These are phyloP conservation scores for Daubentonia madagascariensis DNA, from an alignment of 2,113 vertebrate species.

Conservation along the genomic window DNA sequence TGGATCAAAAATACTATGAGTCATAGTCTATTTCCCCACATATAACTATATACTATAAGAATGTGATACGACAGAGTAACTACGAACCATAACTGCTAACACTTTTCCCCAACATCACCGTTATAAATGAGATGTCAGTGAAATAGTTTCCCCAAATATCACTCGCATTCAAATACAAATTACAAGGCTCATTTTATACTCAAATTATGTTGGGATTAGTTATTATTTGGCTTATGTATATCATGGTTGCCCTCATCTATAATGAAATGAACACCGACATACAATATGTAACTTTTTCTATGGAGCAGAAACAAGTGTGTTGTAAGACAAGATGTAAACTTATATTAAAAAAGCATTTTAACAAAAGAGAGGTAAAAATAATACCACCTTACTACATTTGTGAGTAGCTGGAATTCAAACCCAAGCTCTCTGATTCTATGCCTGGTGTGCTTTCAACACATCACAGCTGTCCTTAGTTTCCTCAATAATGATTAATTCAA, in stretches of 20 bases:
- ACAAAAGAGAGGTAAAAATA: constrained; percentile 10
- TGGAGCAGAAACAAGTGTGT: background rate
- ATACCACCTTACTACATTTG: background rate
- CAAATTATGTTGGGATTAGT: background rate
- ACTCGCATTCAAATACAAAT: background rate
- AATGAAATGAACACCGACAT: constrained; percentile 26
- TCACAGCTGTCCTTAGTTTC: background rate
- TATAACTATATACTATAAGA: background rate
- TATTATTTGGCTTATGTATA: background rate
- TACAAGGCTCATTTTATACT: constrained; percentile 41
- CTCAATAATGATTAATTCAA: background rate
- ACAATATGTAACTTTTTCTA: background rate
- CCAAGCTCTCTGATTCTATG: background rate
- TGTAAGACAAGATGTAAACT: constrained; percentile 12
- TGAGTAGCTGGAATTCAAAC: background rate
- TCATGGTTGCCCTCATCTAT: background rate
- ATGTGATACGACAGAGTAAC: background rate
- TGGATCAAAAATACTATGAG: background rate
- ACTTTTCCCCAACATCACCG: background rate
- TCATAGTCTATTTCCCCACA: background rate
- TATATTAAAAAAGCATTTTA: background rate
- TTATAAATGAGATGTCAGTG: background rate
- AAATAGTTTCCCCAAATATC: background rate
- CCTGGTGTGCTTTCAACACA: background rate
- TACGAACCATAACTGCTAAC: background rate